Conservation (phyloP, 2,888 invertebrate species). For the Pseudococcus viburni region DNA sequence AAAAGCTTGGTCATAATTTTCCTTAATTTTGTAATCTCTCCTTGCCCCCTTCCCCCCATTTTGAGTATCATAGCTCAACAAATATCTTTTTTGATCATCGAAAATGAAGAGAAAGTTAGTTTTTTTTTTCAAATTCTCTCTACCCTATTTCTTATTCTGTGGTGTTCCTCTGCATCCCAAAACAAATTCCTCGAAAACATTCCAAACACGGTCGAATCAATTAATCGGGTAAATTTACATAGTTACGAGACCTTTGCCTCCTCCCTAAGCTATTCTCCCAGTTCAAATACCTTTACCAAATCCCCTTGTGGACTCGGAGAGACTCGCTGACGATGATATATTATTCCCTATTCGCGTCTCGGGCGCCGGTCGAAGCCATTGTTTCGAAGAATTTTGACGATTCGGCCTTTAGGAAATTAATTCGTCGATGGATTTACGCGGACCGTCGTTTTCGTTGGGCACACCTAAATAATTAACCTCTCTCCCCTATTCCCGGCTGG, state of each 20-base stretch:
- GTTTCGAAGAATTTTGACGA: constrained; percentile 20
- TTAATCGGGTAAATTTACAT: constrained; percentile 16
- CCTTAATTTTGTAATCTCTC: too few relatives aligned
- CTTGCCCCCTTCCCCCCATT: too few relatives aligned
- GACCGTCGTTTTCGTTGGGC: neutral
- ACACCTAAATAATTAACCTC: constrained; percentile 26
- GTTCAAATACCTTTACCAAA: neutral
- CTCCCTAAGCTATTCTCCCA: neutral
- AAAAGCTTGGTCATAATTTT: too few relatives aligned
- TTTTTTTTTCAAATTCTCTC: too few relatives aligned
- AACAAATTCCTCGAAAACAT: neutral
- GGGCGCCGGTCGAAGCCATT: neutral
- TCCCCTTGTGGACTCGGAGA: neutral
- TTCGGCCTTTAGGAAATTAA: neutral
- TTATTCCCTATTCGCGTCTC: neutral
- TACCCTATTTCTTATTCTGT: too few relatives aligned
- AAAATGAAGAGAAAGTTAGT: too few relatives aligned
- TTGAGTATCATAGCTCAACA: too few relatives aligned
- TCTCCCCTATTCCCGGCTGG: neutral
- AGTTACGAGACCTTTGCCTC: neutral
- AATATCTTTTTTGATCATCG: too few relatives aligned
- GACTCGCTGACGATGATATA: neutral
- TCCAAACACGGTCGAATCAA: neutral
- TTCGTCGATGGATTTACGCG: constrained; percentile 2
- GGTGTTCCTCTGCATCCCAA: too few relatives aligned